Evolutionary conservation across 1,140 invertebrate species (phyloP).

Genomic region (Rhysida immarginata): DNA sequence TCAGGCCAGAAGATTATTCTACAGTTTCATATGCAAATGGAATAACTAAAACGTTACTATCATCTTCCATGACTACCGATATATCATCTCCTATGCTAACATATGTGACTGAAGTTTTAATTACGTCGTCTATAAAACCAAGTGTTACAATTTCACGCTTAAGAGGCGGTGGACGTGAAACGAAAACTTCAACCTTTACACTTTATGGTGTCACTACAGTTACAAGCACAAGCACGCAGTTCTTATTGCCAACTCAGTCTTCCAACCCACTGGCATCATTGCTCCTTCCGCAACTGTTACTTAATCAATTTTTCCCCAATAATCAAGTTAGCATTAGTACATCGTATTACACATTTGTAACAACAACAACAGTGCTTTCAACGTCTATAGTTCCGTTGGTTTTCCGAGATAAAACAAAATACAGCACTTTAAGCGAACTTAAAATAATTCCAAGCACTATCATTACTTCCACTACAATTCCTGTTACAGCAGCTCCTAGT

Average conservation of each 20-base stretch:
- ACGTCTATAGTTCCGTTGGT: conserved; percentile 7
- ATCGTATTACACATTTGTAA: conserved; percentile 5
- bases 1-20: conserved; percentile 6
- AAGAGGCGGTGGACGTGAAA: neutral
- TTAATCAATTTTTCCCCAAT: conserved; percentile 12
- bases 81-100: neutral
- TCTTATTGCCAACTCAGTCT: neutral
- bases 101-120: conserved; percentile 5
- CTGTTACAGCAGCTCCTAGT: conserved; percentile 3
- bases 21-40: neutral
- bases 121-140: conserved; percentile 7
- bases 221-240: neutral
- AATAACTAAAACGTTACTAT: neutral
- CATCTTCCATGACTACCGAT: neutral
- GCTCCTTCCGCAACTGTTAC: conserved; percentile 6
- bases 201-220: conserved; percentile 2
- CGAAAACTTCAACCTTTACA: neutral
- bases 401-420: conserved; percentile 10
- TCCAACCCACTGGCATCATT: conserved; percentile 3
- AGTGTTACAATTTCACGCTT: neutral
- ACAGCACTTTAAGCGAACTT: conserved; percentile 2
- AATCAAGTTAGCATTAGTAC: conserved; percentile 4
- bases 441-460: conserved; percentile 6
- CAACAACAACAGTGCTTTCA: neutral
- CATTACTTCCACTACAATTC: conserved; percentile 4